Evolutionary conservation across 2,113 vertebrate species (phyloP).

Genomic region (Solea senegalensis): DNA sequence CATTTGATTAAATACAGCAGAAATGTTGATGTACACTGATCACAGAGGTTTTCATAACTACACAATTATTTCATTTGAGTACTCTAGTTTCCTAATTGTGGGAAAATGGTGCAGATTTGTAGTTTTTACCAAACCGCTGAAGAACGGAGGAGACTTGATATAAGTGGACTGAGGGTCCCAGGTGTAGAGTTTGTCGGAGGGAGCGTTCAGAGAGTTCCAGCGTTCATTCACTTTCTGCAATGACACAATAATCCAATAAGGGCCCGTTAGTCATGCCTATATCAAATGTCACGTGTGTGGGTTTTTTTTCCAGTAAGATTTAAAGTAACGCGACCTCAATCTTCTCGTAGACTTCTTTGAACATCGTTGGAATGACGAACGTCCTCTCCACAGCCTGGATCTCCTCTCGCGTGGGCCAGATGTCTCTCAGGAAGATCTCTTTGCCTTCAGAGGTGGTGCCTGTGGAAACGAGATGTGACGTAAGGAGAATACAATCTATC

Average conservation of each 20-base stretch:
- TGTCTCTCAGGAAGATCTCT: conserved; percentile 90
- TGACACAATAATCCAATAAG: not conserved
- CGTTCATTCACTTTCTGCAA: conserved; percentile 91
- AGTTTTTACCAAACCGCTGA: conserved; percentile 88
- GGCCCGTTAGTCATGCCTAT: rapidly evolving
- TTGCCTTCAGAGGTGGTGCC: conserved; percentile 85
- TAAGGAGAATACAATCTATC: not conserved
- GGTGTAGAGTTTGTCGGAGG: conserved; percentile 89
- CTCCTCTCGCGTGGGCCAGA: conserved; percentile 95
- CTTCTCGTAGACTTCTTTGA: conserved; percentile 97
- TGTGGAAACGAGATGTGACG: conserved; percentile 35
- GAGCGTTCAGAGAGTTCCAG: conserved; percentile 90
- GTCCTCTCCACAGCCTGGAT: conserved; percentile 90
- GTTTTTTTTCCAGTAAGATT: not conserved
- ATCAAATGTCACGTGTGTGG: rapidly evolving
- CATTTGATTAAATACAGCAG: no score
- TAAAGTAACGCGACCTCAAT: conserved; percentile 85
- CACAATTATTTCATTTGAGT: no score
- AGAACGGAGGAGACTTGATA: conserved; percentile 98
- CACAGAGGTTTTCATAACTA: no score
- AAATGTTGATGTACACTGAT: no score
- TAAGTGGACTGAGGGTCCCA: conserved; percentile 96
- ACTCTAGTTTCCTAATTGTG: not conserved
- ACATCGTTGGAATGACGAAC: conserved; percentile 96
- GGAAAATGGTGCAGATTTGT: not conserved